Base-by-base conservation (phyloP, 35 echinoderm and acorn worm genomes). In the Amphiura filiformis region DNA sequence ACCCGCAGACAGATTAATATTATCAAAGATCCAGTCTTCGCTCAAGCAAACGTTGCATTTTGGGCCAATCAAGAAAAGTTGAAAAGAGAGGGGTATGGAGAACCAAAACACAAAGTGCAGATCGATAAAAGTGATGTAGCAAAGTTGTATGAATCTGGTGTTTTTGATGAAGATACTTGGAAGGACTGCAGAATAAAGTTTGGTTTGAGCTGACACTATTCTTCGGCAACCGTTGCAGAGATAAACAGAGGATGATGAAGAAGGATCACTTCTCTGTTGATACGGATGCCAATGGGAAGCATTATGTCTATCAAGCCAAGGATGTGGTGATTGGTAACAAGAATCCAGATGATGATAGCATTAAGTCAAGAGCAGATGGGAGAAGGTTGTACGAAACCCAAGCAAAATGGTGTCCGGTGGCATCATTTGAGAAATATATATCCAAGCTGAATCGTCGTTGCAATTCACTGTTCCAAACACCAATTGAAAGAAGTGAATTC, bases 151-250 rank as follows among this genome's bases (percentile, higher is more conserved):
- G 9, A 76, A 76, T 76, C 75, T 35, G 81, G 37, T 30, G 39
- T 36, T 41, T 49, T 87, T 79, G 76, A 87, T 49, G 0, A 77
- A 9, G 38, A 65, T 37, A 23, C 35, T 76, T 56, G 57, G 22
- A 41, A 26, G 35, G 75, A 38, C 40, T 49, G 37, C 37, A 87
- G 13, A 83, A 87, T 42, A n/a, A n/a, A 77, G 70, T 87, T 20
- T 77, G 39, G 86, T 87, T 87, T 75, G 70, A 87, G 31, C 81
- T 83, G 15, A 87, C 78, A 75, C 38, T 87, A 31, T 87, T 78
- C 76, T 30, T 87, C 14, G 78, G 86, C 40, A 35, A 75, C 36
- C 76, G 37, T 39, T 65, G 86, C 28, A 76, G 86, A 78, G 86
- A 87, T 28, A 87, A 87, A 37, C 41, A 78, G 20, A 0, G 86